Base-by-base conservation (phyloP, 53 echinoderm and acorn worm genomes). In the Glandiceps talaboti region DNA sequence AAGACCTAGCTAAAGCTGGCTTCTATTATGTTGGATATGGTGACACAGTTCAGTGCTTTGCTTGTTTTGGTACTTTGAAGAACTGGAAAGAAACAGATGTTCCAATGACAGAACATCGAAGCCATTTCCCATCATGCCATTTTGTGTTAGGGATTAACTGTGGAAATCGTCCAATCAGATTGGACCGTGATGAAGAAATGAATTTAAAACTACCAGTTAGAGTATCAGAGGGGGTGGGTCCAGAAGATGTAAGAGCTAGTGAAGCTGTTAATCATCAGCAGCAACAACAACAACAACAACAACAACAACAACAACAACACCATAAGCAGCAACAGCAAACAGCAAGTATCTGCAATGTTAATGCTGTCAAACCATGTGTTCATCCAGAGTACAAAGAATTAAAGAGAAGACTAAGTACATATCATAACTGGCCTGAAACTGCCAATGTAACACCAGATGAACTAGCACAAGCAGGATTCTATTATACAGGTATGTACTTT, bases 41-140 rank as follows among this genome's bases (percentile, higher is more conserved):
- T 14, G 94, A 91, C 30, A 73, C 78, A 0, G 99, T 94, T 25
- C 93, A 99, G 82, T 99, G 99, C 73, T 99, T 99, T 86, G 99
- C 94, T 31, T 99, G 99, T 74, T 89, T 83, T 75, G 99, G 99
- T 0, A 89, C 90, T 73, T 86, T 99, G 28, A 73, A 79, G 0
- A 75, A 84, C 29, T 99, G 94, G 94, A 94, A 91, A 83, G 77
- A 74, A 0, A 76, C 78, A 33, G 99, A 99, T 74, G 75, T 79
- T 26, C 93, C 99, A 0, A 74, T 72, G 30, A 81, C 77, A 14
- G 93, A 99, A 84, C 99, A 99, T 33, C 32, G 74, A 0, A 79
- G 86, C 14, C 86, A 84, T 33, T 99, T 89, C 74, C 94, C 93
- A 74, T 83, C 76, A 14, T 99, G 99, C 33, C 93, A 93, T 0